Evolutionary conservation across 2,888 invertebrate species (phyloP).

Genomic region (Trichacis sp.): DNA sequence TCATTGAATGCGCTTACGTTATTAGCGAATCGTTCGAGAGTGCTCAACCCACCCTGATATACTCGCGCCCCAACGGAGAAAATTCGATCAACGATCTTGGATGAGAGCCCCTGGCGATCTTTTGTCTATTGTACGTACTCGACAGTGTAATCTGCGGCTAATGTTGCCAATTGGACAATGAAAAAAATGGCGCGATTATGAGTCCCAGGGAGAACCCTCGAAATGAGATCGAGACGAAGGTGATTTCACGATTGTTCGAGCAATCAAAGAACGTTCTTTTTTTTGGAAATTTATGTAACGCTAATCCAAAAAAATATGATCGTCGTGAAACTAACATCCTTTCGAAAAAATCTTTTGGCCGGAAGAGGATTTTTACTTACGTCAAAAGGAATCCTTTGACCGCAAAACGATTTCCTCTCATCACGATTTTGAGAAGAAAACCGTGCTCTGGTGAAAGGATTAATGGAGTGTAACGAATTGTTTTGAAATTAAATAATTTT

Average conservation of each 20-base stretch:
- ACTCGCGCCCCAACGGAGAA: constrained; percentile 32
- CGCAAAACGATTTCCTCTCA: too few relatives aligned
- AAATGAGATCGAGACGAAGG: constrained; percentile 14
- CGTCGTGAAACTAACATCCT: too few relatives aligned
- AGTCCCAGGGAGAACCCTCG: constrained; percentile 17
- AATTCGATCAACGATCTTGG: constrained; percentile 29
- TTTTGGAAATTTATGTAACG: background rate
- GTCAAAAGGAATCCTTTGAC: too few relatives aligned
- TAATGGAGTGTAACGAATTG: too few relatives aligned
- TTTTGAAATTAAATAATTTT: too few relatives aligned
- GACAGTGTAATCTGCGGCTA: constrained; percentile 62
- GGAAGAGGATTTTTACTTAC: too few relatives aligned
- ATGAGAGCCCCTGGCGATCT: constrained; percentile 63
- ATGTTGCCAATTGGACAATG: constrained; percentile 65
- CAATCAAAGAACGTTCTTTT: background rate
- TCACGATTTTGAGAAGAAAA: too few relatives aligned
- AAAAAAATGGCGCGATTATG: constrained; percentile 59
- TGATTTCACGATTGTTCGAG: background rate
- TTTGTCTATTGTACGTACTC: constrained; percentile 65
- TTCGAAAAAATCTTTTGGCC: too few relatives aligned
- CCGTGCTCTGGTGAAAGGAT: too few relatives aligned
- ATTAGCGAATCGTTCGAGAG: constrained; percentile 54
- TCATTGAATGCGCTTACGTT: constrained; percentile 65
- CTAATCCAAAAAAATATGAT: too few relatives aligned
- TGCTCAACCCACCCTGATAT: constrained; percentile 45